Evolutionary conservation across 2,888 invertebrate species (phyloP).

Genomic region (Andrena camellia): DNA sequence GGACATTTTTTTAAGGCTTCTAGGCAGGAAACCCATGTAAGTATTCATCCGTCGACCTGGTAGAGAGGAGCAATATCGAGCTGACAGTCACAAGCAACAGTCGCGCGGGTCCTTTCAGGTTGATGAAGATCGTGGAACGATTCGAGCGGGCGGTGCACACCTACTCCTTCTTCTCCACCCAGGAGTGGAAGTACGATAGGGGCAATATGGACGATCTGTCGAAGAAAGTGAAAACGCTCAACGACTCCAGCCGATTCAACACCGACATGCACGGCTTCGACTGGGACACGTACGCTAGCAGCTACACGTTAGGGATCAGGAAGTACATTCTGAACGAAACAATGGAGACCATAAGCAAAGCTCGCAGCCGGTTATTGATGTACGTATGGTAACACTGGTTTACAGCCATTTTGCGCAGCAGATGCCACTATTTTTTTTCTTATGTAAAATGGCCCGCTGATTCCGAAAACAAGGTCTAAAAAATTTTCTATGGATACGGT

Average conservation of each 20-base stretch:
- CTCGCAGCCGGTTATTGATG: slow-evolving; percentile 89
- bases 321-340: slow-evolving; percentile 93
- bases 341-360: slow-evolving; percentile 88
- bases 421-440: too few relatives aligned
- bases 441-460: too few relatives aligned
- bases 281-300: slow-evolving; percentile 93
- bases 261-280: slow-evolving; percentile 89
- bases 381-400: slow-evolving; percentile 83
- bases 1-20: slow-evolving; percentile 90
- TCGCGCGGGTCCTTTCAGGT: slow-evolving; percentile 86
- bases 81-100: background rate
- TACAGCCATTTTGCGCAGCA: too few relatives aligned
- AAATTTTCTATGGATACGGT: too few relatives aligned
- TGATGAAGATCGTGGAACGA: slow-evolving; percentile 93
- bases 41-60: slow-evolving; percentile 73
- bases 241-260: slow-evolving; percentile 87
- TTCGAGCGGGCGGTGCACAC: slow-evolving; percentile 92
- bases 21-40: slow-evolving; percentile 94
- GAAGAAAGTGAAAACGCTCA: slow-evolving; percentile 85
- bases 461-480: too few relatives aligned
- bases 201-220: slow-evolving; percentile 88
- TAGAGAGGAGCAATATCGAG: background rate
- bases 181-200: slow-evolving; percentile 93
- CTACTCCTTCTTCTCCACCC: slow-evolving; percentile 93
- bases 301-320: slow-evolving; percentile 94